Conservation (phyloP, 2,888 invertebrate genomes). For the Drosophila nigricruria region DNA sequence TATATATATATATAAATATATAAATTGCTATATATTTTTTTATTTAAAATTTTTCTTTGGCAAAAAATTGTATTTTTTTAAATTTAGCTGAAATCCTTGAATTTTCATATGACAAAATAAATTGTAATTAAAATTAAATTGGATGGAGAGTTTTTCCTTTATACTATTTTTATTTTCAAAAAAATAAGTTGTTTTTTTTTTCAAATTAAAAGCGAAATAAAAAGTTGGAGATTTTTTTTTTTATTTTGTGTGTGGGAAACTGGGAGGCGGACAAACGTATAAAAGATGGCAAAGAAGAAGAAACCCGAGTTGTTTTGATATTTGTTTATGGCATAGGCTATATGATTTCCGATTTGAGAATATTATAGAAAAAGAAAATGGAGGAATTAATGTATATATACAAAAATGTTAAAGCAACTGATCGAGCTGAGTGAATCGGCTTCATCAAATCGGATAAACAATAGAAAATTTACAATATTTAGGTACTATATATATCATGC, state of each 20-base stretch:
- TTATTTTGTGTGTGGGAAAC: slow-evolving; percentile 37
- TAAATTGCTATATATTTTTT: slow-evolving; percentile 66
- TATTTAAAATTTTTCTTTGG: slow-evolving; percentile 34
- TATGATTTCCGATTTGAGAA: slow-evolving; percentile 18
- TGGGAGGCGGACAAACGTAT: slow-evolving; percentile 61
- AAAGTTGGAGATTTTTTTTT: slow-evolving; percentile 2
- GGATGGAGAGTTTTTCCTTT: slow-evolving; percentile 56
- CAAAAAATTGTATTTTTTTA: slow-evolving; percentile 20
- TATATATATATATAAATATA: slow-evolving; percentile 70
- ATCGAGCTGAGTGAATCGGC: neutral
- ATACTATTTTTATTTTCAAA: slow-evolving; percentile 36
- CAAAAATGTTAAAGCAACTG: slow-evolving; percentile 2
- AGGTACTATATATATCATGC: slow-evolving; percentile 38
- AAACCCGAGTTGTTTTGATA: slow-evolving; percentile 26
- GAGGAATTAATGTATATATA: slow-evolving; percentile 16
- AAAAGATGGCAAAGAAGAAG: slow-evolving; percentile 36
- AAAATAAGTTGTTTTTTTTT: slow-evolving; percentile 36
- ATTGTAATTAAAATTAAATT: slow-evolving; percentile 64
- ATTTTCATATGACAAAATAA: slow-evolving; percentile 64
- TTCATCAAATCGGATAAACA: slow-evolving; percentile 36
- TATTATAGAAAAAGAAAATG: neutral
- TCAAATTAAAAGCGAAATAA: slow-evolving; percentile 38
- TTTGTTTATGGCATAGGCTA: slow-evolving; percentile 33
- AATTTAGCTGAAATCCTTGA: slow-evolving; percentile 65
- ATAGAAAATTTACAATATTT: slow-evolving; percentile 1